Evolutionary conservation across 2,797 vertebrate species (phyloP).

Genomic region (Typhlichthys eigenmanni): DNA sequence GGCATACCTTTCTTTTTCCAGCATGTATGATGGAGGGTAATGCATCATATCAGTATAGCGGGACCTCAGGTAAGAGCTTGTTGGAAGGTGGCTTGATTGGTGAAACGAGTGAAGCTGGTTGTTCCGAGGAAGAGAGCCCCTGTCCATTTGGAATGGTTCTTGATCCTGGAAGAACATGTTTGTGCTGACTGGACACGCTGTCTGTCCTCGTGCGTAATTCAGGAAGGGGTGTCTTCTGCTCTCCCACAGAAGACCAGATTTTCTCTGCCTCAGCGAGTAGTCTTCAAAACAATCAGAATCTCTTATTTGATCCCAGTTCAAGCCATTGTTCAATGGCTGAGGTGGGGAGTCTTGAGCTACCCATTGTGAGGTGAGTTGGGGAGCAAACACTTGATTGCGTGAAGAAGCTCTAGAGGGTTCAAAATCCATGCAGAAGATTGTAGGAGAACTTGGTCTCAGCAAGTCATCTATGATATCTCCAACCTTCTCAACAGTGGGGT

Average conservation of each 20-base stretch:
- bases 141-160: slow-evolving; percentile 31
- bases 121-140: slow-evolving; percentile 18
- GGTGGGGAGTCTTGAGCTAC: slow-evolving; percentile 19
- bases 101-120: slow-evolving; percentile 47
- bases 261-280: slow-evolving; percentile 35
- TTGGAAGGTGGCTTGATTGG: slow-evolving; percentile 36
- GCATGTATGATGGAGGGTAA: slow-evolving; percentile 61
- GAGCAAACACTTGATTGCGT: slow-evolving; percentile 31
- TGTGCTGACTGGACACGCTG: slow-evolving; percentile 23
- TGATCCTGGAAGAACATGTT: slow-evolving; percentile 19
- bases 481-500: slow-evolving; percentile 26
- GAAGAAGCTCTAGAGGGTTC: slow-evolving; percentile 21
- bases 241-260: slow-evolving; percentile 10
- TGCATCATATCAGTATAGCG: slow-evolving; percentile 40
- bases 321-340: slow-evolving; percentile 28
- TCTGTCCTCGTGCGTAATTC: slow-evolving; percentile 24
- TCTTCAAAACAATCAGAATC: slow-evolving; percentile 31
- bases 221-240: slow-evolving; percentile 20
- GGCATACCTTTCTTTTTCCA: slow-evolving; percentile 49
- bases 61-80: slow-evolving; percentile 26
- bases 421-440: slow-evolving; percentile 49
- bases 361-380: slow-evolving; percentile 32
- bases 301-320: slow-evolving; percentile 28
- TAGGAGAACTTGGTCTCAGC: slow-evolving; percentile 33
- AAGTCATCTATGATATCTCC: slow-evolving; percentile 36